Conservation (phyloP, 2,888 invertebrate genomes). For the Sylvicola fuscatus region DNA sequence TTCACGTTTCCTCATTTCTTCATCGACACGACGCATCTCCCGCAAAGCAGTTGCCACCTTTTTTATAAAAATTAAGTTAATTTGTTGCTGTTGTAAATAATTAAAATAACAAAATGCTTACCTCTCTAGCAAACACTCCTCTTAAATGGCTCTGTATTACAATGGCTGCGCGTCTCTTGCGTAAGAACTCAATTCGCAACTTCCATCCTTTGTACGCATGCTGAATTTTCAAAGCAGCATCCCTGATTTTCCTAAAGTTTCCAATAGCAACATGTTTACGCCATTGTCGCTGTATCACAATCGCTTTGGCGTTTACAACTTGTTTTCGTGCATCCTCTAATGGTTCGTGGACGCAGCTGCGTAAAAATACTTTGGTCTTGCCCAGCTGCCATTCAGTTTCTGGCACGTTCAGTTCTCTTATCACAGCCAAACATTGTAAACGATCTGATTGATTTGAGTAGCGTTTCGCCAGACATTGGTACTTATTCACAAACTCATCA, state of each 20-base stretch:
- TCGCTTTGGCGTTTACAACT: constrained; percentile 45
- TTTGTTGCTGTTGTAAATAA: not conserved
- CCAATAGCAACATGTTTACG: constrained; percentile 40
- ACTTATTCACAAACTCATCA: constrained; percentile 52
- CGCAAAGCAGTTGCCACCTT: constrained; percentile 60
- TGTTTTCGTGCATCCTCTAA: constrained; percentile 59
- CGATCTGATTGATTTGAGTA: constrained; percentile 13
- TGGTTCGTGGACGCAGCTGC: constrained; percentile 60
- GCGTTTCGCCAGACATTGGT: constrained; percentile 40
- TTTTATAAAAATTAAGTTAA: constrained; percentile 5
- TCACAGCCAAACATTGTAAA: constrained; percentile 22
- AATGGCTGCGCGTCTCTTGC: constrained; percentile 61
- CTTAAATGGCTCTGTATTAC: constrained; percentile 70
- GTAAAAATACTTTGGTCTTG: constrained; percentile 65
- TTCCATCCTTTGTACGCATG: constrained; percentile 75
- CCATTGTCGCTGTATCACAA: constrained; percentile 59
- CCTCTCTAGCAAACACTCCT: constrained; percentile 80
- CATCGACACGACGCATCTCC: constrained; percentile 71
- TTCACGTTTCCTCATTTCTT: constrained; percentile 65
- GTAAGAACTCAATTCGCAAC: constrained; percentile 56
- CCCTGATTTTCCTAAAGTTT: constrained; percentile 41
- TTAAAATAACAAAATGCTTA: constrained; percentile 16
- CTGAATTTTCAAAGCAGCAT: constrained; percentile 54
- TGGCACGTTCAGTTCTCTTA: constrained; percentile 44
- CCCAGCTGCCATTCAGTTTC: constrained; percentile 76